Base-by-base conservation (phyloP, 2,888 invertebrate genomes). In the Gymnoscelis rufifasciata region DNA sequence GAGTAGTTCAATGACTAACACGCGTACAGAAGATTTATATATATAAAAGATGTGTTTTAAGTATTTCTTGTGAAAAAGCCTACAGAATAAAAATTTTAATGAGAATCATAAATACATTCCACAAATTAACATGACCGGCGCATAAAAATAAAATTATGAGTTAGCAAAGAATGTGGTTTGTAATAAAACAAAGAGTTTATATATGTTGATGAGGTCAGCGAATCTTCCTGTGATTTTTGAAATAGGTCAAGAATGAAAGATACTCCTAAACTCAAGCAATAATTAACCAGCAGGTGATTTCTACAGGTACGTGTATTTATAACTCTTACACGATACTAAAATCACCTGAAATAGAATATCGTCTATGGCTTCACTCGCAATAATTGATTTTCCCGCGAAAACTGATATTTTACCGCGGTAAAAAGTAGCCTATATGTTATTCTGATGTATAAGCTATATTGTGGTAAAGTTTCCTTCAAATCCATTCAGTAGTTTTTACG, bases 201-300 rank as follows among this genome's bases (percentile, higher is more conserved):
- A 11, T 10, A 28, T 10, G 10, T 53, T 49, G 48, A 29, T 47
- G 50, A 57, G 50, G 52, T 57, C 48, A 52, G 39, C 46, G 8
- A 44, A 50, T 19, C 35, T 23, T 35, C 35, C 19, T 10, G 15
- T 33, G 45, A 24, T 42, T 29, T 45, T 45, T 35, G 38, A 52
- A 43, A 43, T 48, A 45, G 47, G 51, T 45, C 51, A 52, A 42
- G 42, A 38, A n/a, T 46, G 40, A 46, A 35, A 41, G 40, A 46
- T 40, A 39, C 12, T 43, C 43, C 40, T 27, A 40, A 28, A 47
- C 46, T 12, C 43, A 39, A 40, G 43, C 39, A 29, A 28, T 41
- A n/a, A 37, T 27, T 19, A 39, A 24, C 29, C 15, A 43, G 33
- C 43, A 47, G 40, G 46, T 43, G 37, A 33, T 36, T 40, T 43